Base-by-base conservation (phyloP, 1,140 invertebrate species). In the Ips nitidus region DNA sequence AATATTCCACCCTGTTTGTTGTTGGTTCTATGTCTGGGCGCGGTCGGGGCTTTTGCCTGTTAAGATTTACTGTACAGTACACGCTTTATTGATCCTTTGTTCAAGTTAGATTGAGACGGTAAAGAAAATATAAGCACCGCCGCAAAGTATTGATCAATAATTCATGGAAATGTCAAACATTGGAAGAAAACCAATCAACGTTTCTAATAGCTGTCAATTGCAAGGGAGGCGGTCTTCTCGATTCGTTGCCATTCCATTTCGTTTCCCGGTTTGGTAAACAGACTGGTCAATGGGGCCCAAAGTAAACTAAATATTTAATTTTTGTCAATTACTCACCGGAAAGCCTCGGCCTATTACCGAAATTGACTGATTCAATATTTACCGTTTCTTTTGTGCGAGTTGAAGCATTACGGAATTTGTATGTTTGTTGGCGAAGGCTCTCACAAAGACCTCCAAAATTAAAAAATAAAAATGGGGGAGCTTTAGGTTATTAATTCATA, bases 221-320 rank as follows among this genome's bases (percentile, higher is more conserved):
- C n/a, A 7, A 5, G 8, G 57, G 42, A 41, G 41, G 41, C 40
- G 57, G 57, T 38, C 37, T 5, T 37, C 42, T n/a, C 57, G 42
- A 59, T 59, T 59, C 37, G 47, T 42, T 41, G 57, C 53, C 7
- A 43, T 59, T 59, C 38, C 57, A 22, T 36, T 59, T 59, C 57
- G 57, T 59, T 59, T 59, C 41, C 57, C 57, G 7, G 57, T 59
- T 59, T 8, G 57, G 39, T 43, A 59, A 59, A 62, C 50, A 50
- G 60, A n/a, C 6, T 40, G 60, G 45, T 62, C 60, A 50, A 50
- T 62, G 39, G 60, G 45, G 7, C 36, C 60, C 41, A 62, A 62
- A 62, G 42, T 62, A 62, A 62, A 62, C 60, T 62, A 62, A 62
- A 62, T 50, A 62, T 62, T 62, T 62, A 62, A 62, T 62, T 62